Evolutionary conservation across 2,113 vertebrate genomes (phyloP).

Genomic region (Corythornis madagascariensis): DNA sequence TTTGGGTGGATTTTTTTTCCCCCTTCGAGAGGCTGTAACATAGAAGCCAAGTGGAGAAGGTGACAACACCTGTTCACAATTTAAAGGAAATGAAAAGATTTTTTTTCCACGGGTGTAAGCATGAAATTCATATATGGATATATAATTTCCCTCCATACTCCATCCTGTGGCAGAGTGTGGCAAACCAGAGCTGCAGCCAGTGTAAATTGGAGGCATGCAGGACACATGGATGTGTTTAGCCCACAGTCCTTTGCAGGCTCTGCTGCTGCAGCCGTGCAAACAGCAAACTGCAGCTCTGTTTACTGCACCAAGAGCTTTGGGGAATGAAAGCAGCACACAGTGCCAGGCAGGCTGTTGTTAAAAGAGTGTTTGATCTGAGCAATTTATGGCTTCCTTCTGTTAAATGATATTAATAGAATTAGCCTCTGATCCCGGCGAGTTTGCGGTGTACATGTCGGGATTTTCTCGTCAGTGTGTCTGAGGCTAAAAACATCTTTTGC

Average conservation of each 20-base stretch:
- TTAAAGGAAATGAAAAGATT: slow-evolving; percentile 72
- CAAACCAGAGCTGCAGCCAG: slow-evolving; percentile 51
- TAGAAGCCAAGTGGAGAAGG: slow-evolving; percentile 70
- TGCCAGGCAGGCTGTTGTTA: neutral
- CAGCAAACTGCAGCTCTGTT: slow-evolving; percentile 12
- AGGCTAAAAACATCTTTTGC: neutral
- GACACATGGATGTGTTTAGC: slow-evolving; percentile 71
- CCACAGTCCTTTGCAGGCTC: slow-evolving; percentile 70
- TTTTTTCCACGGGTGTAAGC: slow-evolving; percentile 59
- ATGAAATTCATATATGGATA: slow-evolving; percentile 60
- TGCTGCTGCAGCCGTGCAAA: slow-evolving; percentile 42
- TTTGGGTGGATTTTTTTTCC: neutral
- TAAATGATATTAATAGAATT: slow-evolving; percentile 25
- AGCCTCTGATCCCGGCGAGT: neutral
- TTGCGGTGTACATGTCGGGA: neutral
- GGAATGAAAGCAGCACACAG: slow-evolving; percentile 14
- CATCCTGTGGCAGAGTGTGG: slow-evolving; percentile 45
- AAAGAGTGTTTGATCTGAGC: slow-evolving; percentile 14
- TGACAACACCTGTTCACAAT: slow-evolving; percentile 76
- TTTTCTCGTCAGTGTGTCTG: neutral
- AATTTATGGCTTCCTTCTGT: slow-evolving; percentile 55
- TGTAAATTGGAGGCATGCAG: slow-evolving; percentile 44
- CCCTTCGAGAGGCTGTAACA: slow-evolving; percentile 29
- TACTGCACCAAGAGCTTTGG: slow-evolving; percentile 27
- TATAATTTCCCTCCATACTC: slow-evolving; percentile 41